phyloP scores from a whole-genome alignment of 2,797 vertebrate genomes.

The Lagorchestes hirsutus region DNA sequence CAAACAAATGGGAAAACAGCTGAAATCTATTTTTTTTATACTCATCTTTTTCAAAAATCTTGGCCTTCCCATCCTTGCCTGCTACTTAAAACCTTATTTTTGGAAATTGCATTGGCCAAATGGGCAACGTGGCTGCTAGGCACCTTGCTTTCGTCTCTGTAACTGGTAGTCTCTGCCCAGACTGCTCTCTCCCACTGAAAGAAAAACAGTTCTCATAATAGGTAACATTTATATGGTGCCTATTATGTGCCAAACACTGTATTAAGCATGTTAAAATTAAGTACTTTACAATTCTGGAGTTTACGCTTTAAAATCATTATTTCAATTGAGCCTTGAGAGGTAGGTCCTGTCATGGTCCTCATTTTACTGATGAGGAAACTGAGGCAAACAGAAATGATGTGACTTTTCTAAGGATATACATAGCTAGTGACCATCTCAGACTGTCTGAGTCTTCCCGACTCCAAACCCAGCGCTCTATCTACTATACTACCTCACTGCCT shows the following conservation, averaged over 20 bases:
- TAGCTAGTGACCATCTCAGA: neutral
- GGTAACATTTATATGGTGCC: neutral
- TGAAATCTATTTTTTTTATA: neutral
- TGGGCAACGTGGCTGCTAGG: neutral
- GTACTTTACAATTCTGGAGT: no score
- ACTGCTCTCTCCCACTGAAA: neutral
- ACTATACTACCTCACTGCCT: neutral
- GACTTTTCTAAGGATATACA: neutral
- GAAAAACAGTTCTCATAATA: neutral
- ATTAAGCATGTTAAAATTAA: neutral
- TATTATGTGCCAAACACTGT: neutral
- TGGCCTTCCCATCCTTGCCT: neutral
- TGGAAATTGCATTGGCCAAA: neutral
- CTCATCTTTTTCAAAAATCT: neutral
- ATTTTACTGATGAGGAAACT: neutral
- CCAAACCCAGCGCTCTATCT: neutral
- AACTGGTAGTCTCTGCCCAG: neutral
- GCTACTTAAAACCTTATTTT: neutral
- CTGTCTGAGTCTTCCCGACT: neutral
- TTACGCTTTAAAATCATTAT: neutral
- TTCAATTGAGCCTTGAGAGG: neutral
- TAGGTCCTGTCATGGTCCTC: neutral
- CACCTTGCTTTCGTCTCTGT: neutral
- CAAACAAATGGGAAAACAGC: neutral
- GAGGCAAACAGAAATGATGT: neutral